phyloP scores from a whole-genome alignment of 2,888 invertebrate genomes.

The Phaonia tiefii region DNA sequence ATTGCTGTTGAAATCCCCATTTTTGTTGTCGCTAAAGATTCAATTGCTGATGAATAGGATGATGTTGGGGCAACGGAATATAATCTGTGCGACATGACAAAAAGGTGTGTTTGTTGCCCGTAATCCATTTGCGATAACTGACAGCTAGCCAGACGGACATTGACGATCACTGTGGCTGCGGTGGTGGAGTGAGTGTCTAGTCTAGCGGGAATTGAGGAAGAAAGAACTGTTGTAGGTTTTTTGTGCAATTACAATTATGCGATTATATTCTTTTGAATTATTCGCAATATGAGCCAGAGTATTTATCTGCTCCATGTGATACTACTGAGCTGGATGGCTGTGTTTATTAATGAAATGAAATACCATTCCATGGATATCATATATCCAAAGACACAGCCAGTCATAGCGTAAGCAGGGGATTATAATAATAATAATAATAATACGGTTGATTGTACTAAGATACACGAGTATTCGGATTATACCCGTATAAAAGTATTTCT shows the following conservation, averaged over 20 bases:
- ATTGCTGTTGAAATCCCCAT: not conserved
- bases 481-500: not conserved
- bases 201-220: conserved; percentile 2
- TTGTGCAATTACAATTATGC: conserved; percentile 1
- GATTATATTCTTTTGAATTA: conserved; percentile 7
- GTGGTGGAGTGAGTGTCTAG: not conserved
- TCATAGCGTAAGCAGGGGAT: no score
- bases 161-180: not conserved
- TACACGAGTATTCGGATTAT: not conserved
- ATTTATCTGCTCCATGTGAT: not conserved
- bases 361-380: conserved; percentile 1
- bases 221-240: not conserved
- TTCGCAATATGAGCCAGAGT: conserved; percentile 18
- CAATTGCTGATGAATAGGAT: conserved; percentile 5
- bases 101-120: conserved; percentile 6
- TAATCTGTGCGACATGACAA: conserved; percentile 18
- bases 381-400: conserved; percentile 12
- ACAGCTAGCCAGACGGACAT: not conserved
- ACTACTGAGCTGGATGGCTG: not conserved
- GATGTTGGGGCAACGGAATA: conserved; percentile 12
- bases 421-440: not conserved
- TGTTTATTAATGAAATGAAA: conserved; percentile 26
- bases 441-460: conserved; percentile 18
- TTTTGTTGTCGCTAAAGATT: not conserved
- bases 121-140: conserved; percentile 18